Evolutionary conservation across 2,113 vertebrate genomes (phyloP).

Genomic region (Scalopus aquaticus): DNA sequence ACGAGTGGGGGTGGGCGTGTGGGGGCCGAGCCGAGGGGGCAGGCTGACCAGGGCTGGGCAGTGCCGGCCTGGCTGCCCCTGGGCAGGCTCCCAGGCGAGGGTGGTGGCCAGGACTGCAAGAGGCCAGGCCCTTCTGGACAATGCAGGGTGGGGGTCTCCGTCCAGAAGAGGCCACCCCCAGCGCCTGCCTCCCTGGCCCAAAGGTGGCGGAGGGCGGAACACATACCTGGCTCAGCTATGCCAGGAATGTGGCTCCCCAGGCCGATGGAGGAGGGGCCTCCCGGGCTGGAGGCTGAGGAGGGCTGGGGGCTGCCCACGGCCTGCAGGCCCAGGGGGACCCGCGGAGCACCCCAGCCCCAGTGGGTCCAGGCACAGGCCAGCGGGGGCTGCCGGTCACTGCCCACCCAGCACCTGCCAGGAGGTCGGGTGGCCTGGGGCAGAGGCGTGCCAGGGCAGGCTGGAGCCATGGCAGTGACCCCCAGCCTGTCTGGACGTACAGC

Average conservation of each 20-base stretch:
- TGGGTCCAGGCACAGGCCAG: too few species aligned
- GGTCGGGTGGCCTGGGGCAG: too few species aligned
- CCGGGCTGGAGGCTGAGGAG: neutral
- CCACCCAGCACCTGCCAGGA: too few species aligned
- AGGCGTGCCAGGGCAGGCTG: too few species aligned
- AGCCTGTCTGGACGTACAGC: too few species aligned
- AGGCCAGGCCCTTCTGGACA: neutral
- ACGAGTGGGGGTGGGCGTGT: neutral
- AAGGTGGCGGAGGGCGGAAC: slow-evolving; percentile 66
- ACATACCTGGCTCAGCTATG: slow-evolving; percentile 80
- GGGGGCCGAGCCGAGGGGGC: neutral
- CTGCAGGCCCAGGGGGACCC: neutral
- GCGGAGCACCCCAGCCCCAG: too few species aligned
- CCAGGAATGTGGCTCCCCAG: slow-evolving; percentile 74
- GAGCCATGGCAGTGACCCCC: too few species aligned
- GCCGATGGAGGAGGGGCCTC: slow-evolving; percentile 39
- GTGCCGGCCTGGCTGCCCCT: too few species aligned
- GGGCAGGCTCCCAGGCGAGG: too few species aligned
- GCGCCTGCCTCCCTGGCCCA: slow-evolving; percentile 12
- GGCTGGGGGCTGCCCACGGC: neutral
- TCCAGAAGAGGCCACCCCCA: neutral
- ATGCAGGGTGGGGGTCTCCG: neutral
- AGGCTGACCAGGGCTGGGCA: neutral
- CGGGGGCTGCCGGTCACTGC: too few species aligned
- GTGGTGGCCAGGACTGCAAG: neutral